phyloP scores from a whole-genome alignment of 2,797 vertebrate species.

The Bryconaethiops microstoma region DNA sequence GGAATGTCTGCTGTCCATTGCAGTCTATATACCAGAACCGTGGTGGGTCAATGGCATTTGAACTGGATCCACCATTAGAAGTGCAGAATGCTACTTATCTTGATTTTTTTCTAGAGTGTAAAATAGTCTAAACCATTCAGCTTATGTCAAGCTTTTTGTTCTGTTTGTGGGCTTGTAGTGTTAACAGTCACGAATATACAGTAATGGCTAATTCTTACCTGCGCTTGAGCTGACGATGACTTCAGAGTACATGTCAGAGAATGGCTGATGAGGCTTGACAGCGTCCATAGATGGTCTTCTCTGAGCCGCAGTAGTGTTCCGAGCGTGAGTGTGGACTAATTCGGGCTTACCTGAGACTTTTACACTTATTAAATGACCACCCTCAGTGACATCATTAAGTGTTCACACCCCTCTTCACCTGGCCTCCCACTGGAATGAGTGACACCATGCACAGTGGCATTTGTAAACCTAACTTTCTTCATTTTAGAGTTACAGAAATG shows the following conservation, averaged over 20 bases:
- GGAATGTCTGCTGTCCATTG: neutral
- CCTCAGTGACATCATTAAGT: constrained; percentile 58
- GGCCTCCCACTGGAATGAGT: neutral
- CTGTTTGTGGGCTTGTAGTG: neutral
- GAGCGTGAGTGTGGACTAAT: constrained; percentile 32
- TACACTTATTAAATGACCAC: constrained; percentile 37
- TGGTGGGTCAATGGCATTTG: neutral
- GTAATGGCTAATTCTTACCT: constrained; percentile 67
- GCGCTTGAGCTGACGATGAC: constrained; percentile 77
- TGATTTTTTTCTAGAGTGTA: neutral
- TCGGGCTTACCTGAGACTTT: constrained; percentile 42
- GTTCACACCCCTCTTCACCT: constrained; percentile 48
- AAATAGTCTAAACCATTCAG: neutral
- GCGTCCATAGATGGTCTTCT: constrained; percentile 62
- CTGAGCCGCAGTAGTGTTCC: constrained; percentile 67
- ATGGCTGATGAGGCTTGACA: constrained; percentile 65
- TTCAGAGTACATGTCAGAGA: constrained; percentile 72
- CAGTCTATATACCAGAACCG: neutral
- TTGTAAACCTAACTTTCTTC: neutral
- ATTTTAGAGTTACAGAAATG: neutral
- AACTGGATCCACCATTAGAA: neutral
- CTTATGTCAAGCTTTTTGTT: neutral
- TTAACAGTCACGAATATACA: neutral
- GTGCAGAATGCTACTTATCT: neutral
- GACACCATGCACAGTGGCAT: neutral